A percentile compares a stretch with the other conserved stretches of the same genome.
Conservation (phyloP, 2,888 invertebrate genomes). For the Heteromurus nitidus region DNA sequence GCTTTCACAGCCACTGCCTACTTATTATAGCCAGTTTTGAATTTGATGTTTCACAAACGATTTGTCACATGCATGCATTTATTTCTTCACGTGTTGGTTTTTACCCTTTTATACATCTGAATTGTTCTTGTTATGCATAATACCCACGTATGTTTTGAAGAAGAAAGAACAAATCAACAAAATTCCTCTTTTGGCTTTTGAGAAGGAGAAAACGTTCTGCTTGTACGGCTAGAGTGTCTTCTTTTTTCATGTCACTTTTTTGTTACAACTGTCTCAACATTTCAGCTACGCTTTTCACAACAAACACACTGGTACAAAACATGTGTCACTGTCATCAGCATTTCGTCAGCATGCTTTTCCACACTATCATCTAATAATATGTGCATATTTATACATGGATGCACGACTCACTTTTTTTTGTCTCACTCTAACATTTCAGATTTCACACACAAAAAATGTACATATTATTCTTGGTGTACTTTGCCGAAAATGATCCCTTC, state of each 20-base stretch:
- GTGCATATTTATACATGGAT: no score
- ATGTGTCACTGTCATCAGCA: conserved; percentile 53
- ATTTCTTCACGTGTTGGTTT: neutral
- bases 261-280: conserved; percentile 50
- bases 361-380: no score
- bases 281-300: conserved; percentile 55
- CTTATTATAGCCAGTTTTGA: conserved; percentile 4
- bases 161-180: neutral
- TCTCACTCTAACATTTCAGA: no score
- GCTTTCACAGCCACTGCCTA: neutral
- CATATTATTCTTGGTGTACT: neutral
- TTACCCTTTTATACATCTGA: no score
- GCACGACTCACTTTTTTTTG: neutral
- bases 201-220: neutral
- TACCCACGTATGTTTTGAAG: neutral
- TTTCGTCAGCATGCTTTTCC: conserved; percentile 15
- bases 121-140: no score
- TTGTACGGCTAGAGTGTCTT: neutral
- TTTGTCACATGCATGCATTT: conserved; percentile 32
- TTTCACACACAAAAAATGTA: no score
- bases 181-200: neutral
- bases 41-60: conserved; percentile 21
- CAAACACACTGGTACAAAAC: conserved; percentile 30
- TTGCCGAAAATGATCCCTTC: no score
- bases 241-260: conserved; percentile 38